Evolutionary conservation across 2,797 vertebrate species (phyloP).

Genomic region (Myotis planiceps): DNA sequence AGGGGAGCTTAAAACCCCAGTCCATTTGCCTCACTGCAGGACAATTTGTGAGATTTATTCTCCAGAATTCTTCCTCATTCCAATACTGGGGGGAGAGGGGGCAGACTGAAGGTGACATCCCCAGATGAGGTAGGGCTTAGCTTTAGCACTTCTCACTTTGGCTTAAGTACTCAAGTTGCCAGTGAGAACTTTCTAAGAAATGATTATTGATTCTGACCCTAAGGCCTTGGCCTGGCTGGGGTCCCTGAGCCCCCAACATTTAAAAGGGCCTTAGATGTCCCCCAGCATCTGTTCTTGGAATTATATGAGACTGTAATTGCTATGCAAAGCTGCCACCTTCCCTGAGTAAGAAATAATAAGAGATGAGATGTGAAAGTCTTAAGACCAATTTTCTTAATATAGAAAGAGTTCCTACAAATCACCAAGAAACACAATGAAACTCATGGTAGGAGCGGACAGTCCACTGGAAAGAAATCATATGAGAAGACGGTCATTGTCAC

Average conservation of each 20-base stretch:
- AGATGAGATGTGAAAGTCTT: not conserved
- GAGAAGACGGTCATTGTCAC: not conserved
- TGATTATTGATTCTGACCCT: not conserved
- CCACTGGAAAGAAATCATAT: not conserved
- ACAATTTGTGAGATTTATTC: not conserved
- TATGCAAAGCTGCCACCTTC: not conserved
- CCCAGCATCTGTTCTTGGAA: not conserved
- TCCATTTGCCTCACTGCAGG: not conserved
- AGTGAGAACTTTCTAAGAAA: not conserved
- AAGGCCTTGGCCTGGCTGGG: not conserved
- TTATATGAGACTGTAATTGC: not conserved
- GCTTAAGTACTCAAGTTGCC: not conserved
- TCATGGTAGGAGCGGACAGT: not conserved
- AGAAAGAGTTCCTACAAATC: not conserved
- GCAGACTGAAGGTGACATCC: not conserved
- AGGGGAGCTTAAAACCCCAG: too few relatives aligned
- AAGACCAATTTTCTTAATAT: not conserved
- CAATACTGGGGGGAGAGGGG: accelerated
- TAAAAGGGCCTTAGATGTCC: not conserved
- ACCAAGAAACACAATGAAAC: not conserved
- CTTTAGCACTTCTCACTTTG: not conserved
- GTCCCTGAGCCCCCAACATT: not conserved
- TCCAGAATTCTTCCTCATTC: not conserved
- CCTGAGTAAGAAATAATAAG: not conserved
- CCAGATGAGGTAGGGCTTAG: not conserved